Percentiles rank a stretch among this genome's conserved stretches.
phyloP scores from a whole-genome alignment of 1,140 invertebrate species.

The Zaprionus africanus region DNA sequence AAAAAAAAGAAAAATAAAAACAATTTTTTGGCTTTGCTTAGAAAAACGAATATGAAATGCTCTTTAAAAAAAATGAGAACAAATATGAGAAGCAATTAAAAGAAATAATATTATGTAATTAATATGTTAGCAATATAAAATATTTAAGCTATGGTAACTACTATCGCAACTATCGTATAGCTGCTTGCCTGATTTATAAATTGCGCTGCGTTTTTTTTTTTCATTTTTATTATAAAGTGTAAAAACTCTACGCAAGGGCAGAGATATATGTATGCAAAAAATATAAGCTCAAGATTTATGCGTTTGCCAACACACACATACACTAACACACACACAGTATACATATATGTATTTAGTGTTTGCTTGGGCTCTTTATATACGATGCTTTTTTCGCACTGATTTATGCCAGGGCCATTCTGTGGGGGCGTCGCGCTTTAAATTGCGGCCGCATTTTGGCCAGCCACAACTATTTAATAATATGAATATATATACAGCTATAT shows the following conservation, averaged over 20 bases:
- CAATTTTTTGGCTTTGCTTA: not conserved
- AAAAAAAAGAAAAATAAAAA: conserved; percentile 28
- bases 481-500: not conserved
- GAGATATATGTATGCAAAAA: conserved; percentile 28
- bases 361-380: conserved; percentile 21
- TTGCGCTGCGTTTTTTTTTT: not conserved
- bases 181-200: not conserved
- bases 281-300: conserved; percentile 66
- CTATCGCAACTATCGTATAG: not conserved
- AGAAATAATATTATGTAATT: too few species aligned
- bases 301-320: conserved; percentile 23
- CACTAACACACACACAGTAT: not conserved
- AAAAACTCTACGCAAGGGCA: not conserved
- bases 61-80: not conserved
- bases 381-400: conserved; percentile 41
- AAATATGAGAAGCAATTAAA: not conserved
- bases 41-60: conserved; percentile 2
- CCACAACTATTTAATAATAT: conserved; percentile 58
- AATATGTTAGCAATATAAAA: not conserved
- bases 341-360: conserved; percentile 31
- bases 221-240: not conserved
- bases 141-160: not conserved
- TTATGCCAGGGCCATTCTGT: conserved; percentile 51
- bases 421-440: conserved; percentile 39
- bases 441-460: conserved; percentile 59